phyloP scores from a whole-genome alignment of 2,888 invertebrate genomes.

The Hesperia comma region DNA sequence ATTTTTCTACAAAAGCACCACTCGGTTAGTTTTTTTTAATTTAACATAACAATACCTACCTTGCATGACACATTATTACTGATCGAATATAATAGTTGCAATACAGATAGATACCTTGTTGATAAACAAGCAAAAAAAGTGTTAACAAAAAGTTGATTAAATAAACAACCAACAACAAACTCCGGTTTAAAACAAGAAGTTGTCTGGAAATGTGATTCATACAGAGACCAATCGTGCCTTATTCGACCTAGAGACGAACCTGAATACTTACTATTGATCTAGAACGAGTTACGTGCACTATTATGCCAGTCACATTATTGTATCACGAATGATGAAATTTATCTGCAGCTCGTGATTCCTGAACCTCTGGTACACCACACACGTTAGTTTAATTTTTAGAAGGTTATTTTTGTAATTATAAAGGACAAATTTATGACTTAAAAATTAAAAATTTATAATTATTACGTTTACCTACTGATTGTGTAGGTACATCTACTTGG shows the following conservation, averaged over 20 bases:
- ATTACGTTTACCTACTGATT: no score
- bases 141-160: constrained; percentile 15
- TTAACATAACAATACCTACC: no score
- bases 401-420: no score
- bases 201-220: constrained; percentile 34
- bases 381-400: neutral
- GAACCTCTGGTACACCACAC: neutral
- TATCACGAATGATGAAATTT: constrained; percentile 31
- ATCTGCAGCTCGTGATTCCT: constrained; percentile 17
- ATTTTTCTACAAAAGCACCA: no score
- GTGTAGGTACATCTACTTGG: no score
- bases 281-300: constrained; percentile 35
- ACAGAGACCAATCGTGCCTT: constrained; percentile 32
- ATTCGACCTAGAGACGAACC: constrained; percentile 35
- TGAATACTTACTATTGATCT: constrained; percentile 34
- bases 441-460: no score
- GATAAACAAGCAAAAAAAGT: constrained; percentile 24
- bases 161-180: constrained; percentile 17
- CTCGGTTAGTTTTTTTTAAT: no score
- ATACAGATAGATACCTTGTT: constrained; percentile 10
- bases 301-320: constrained; percentile 35
- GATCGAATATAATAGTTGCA: neutral
- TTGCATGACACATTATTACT: neutral
- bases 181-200: constrained; percentile 30
- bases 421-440: no score